phyloP scores from a whole-genome alignment of 2,888 invertebrate species.

The Melinaea marsaeus region DNA sequence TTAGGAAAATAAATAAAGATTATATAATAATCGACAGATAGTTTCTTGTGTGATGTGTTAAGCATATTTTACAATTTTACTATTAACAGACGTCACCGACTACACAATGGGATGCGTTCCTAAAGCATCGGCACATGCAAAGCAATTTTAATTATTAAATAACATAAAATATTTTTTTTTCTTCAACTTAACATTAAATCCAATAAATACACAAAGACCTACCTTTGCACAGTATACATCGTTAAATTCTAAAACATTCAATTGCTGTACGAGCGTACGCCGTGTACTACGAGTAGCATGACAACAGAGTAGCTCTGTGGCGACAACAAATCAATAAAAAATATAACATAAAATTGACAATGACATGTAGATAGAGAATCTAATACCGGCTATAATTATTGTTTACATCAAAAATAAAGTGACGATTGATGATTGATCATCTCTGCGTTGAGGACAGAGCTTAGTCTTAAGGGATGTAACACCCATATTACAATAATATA shows the following conservation, averaged over 20 bases:
- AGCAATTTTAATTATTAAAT: conserved; percentile 15
- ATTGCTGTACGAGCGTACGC: background rate
- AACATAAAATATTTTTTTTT: conserved; percentile 7
- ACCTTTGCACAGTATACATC: background rate
- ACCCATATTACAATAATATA: too few relatives aligned
- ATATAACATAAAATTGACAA: background rate
- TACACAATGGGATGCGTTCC: conserved; percentile 4
- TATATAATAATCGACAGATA: too few relatives aligned
- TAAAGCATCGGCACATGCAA: conserved; percentile 30
- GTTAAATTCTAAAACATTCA: background rate
- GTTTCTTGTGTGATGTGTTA: too few relatives aligned
- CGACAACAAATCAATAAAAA: background rate
- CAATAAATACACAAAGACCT: background rate
- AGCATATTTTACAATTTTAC: too few relatives aligned
- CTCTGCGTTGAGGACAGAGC: too few relatives aligned
- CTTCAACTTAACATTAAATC: background rate
- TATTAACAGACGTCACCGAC: too few relatives aligned
- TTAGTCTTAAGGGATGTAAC: too few relatives aligned
- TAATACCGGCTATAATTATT: background rate
- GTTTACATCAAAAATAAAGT: background rate
- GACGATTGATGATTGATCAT: background rate
- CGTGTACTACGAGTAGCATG: background rate
- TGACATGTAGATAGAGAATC: conserved; percentile 1
- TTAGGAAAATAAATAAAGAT: too few relatives aligned
- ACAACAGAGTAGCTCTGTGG: background rate